Percentiles rank a stretch among this genome's conserved stretches.
Conservation (phyloP, 2,113 vertebrate genomes). For the Tretioscincus oriximinensis region DNA sequence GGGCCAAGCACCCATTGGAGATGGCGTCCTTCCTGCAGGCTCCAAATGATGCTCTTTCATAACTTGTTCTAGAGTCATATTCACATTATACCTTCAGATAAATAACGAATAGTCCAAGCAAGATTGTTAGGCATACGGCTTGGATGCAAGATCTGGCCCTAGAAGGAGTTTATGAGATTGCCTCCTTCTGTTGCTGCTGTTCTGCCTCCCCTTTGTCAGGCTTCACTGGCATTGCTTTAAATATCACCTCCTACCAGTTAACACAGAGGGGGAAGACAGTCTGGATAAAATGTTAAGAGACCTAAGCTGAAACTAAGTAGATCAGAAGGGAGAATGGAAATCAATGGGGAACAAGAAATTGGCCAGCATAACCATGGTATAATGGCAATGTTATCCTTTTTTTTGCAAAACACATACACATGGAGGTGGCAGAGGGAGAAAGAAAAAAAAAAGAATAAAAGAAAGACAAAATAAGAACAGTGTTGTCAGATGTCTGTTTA, state of each 20-base stretch:
- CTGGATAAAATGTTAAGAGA: conserved; percentile 35
- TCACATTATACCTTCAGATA: conserved; percentile 51
- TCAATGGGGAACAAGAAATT: conserved; percentile 52
- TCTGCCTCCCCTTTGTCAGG: conserved; percentile 49
- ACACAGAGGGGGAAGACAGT: conserved; percentile 20
- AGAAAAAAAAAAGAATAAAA: too few relatives aligned
- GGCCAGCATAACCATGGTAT: conserved; percentile 22
- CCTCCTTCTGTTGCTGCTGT: conserved; percentile 62
- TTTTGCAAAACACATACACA: conserved; percentile 1
- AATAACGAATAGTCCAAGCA: conserved; percentile 52
- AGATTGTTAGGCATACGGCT: conserved; percentile 60
- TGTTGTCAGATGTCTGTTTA: conserved; percentile 59
- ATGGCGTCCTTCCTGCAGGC: not conserved
- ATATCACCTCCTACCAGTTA: conserved; percentile 52
- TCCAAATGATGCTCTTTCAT: conserved; percentile 32
- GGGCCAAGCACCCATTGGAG: not conserved
- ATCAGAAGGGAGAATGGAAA: conserved; percentile 57
- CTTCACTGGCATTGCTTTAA: conserved; percentile 44
- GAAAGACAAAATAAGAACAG: conserved; percentile 18
- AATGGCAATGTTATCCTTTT: conserved; percentile 47
- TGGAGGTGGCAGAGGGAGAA: conserved; percentile 29
- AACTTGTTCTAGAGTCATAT: conserved; percentile 41
- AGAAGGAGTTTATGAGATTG: conserved; percentile 62
- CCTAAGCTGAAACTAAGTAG: conserved; percentile 51
- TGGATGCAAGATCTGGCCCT: conserved; percentile 59